These are phyloP conservation scores for Perca fluviatilis DNA, from an alignment of 2,113 vertebrate species.

Conservation along the genomic window DNA sequence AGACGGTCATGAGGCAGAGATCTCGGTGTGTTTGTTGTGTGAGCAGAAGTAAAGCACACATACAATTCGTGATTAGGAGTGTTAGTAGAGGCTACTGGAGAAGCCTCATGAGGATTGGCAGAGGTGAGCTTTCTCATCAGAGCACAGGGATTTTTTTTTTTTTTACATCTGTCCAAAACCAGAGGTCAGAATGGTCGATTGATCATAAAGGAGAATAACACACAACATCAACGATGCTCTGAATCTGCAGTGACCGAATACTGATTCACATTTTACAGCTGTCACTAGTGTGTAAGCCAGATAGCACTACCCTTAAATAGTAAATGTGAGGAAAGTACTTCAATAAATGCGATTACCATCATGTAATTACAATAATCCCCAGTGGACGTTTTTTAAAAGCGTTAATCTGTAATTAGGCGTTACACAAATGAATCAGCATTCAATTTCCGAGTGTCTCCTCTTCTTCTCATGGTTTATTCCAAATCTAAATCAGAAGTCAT, in stretches of 20 bases:
- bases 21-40: conserved; percentile 22
- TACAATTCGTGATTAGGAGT: conserved; percentile 42
- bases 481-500: conserved; percentile 63
- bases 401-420: conserved; percentile 55
- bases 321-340: conserved; percentile 52
- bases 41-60: conserved; percentile 54
- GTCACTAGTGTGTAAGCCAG: conserved; percentile 8
- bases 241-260: conserved; percentile 46
- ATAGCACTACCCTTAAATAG: conserved; percentile 28
- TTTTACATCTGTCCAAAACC: conserved; percentile 57
- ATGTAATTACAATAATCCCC: conserved; percentile 61
- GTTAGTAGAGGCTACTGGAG: conserved; percentile 42
- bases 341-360: conserved; percentile 54
- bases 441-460: conserved; percentile 55
- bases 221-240: conserved; percentile 48
- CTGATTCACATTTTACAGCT: conserved; percentile 65
- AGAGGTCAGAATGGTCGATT: conserved; percentile 67
- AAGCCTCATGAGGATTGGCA: conserved; percentile 70
- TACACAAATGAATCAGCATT: conserved; percentile 66
- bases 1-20: conserved; percentile 48
- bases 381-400: conserved; percentile 61
- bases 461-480: conserved; percentile 51
- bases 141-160: conserved; percentile 33
- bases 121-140: conserved; percentile 68
- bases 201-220: conserved; percentile 55